Conservation (phyloP, 2,113 vertebrate species). For the Empidonax traillii region DNA sequence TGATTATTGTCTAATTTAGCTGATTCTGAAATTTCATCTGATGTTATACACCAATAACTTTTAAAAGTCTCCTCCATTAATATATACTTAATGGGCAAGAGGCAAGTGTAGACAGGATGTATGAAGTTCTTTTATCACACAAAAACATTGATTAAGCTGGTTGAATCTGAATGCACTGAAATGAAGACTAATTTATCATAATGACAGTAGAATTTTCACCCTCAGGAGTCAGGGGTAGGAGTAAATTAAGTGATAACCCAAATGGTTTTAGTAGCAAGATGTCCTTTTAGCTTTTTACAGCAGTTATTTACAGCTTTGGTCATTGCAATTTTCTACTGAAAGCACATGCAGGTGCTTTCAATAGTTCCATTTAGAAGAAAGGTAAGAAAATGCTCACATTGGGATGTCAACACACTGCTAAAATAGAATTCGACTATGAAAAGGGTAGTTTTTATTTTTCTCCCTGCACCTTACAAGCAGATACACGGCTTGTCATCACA, state of each 20-base stretch:
- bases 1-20: constrained; percentile 25
- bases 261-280: background rate
- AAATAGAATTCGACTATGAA: background rate
- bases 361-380: background rate
- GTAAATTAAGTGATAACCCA: background rate
- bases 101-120: background rate
- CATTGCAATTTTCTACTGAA: background rate
- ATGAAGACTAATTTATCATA: constrained; percentile 44
- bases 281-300: background rate
- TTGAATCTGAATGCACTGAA: constrained; percentile 23
- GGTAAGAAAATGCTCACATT: background rate
- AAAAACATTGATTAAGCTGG: constrained; percentile 32
- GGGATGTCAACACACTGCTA: background rate
- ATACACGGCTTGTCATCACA: background rate
- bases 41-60: constrained; percentile 15
- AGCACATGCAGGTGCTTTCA: background rate
- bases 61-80: constrained; percentile 4
- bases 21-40: constrained; percentile 2
- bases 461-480: background rate
- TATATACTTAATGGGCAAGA: constrained; percentile 18
- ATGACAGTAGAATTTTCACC: background rate
- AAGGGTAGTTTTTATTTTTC: background rate
- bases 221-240: background rate
- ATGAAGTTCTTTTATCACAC: constrained; percentile 11
- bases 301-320: background rate